A percentile compares a stretch with the other conserved stretches of the same genome.
These are phyloP conservation scores for Malurus alboscapulatus DNA, from an alignment of 2,113 vertebrate genomes.

Conservation along the genomic window DNA sequence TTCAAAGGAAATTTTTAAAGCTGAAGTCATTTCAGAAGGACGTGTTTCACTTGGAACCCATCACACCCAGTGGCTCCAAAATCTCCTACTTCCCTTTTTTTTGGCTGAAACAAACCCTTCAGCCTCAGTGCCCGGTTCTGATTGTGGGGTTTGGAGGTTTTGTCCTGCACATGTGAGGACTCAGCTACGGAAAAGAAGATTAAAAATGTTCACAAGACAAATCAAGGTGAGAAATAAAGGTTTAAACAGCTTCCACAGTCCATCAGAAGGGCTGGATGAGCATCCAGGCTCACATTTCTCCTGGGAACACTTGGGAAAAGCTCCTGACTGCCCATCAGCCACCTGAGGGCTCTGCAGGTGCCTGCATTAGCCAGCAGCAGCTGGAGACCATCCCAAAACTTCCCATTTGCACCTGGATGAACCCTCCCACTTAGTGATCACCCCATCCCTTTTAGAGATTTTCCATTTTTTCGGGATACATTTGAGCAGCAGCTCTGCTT, in stretches of 20 bases:
- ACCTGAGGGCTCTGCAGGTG: neutral
- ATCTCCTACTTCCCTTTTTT: neutral
- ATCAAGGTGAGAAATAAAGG: neutral
- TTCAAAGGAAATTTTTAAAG: neutral
- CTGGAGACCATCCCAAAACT: neutral
- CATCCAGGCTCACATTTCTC: neutral
- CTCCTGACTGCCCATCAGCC: neutral
- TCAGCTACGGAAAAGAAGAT: rapidly evolving
- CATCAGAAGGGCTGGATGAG: neutral
- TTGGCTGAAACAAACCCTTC: neutral
- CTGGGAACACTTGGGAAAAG: neutral
- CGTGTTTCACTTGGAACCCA: neutral
- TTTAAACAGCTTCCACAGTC: neutral
- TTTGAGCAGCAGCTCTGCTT: neutral
- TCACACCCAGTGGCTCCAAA: neutral
- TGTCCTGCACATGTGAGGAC: neutral
- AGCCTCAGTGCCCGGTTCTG: neutral
- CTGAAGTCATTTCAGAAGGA: neutral
- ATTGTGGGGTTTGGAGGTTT: neutral
- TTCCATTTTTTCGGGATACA: neutral
- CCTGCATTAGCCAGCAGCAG: neutral
- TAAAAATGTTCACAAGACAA: neutral
- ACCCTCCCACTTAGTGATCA: neutral
- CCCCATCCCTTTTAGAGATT: no score
- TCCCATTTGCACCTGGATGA: neutral